These are phyloP conservation scores for Meiosimyza decipiens DNA, from an alignment of 2,888 invertebrate species.

Conservation along the genomic window DNA sequence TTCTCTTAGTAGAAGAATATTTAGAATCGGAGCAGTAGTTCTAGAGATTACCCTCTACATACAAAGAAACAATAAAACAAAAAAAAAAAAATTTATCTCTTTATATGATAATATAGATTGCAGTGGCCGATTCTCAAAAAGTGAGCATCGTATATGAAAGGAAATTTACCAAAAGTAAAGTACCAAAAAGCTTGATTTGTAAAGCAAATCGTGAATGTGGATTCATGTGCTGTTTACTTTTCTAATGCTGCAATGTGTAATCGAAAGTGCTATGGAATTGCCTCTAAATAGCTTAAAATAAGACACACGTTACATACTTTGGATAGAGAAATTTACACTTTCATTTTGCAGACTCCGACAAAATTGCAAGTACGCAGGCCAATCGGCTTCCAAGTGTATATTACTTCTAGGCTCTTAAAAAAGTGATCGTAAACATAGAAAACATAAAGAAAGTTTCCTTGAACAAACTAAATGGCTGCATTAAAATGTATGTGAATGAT, in stretches of 20 bases:
- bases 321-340: slow-evolving; percentile 12
- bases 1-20: too few species aligned
- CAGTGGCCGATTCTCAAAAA: too few species aligned
- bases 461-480: slow-evolving; percentile 33
- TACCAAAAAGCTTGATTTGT: too few species aligned
- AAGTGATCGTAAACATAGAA: slow-evolving; percentile 11
- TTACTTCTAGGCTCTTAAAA: background rate
- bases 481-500: slow-evolving; percentile 39
- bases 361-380: background rate
- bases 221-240: too few species aligned
- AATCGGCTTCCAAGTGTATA: slow-evolving; percentile 1
- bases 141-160: too few species aligned
- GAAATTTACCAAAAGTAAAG: too few species aligned
- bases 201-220: too few species aligned
- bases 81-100: too few species aligned
- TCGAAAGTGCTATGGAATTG: background rate
- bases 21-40: too few species aligned
- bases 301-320: background rate
- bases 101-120: too few species aligned
- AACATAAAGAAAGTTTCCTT: slow-evolving; percentile 41
- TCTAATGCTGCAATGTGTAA: background rate
- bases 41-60: too few species aligned
- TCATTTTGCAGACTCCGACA: background rate
- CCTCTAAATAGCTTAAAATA: background rate
- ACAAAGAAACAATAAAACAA: too few species aligned